Evolutionary conservation across 2,113 vertebrate species (phyloP).

Genomic region (Engraulis encrasicolus): DNA sequence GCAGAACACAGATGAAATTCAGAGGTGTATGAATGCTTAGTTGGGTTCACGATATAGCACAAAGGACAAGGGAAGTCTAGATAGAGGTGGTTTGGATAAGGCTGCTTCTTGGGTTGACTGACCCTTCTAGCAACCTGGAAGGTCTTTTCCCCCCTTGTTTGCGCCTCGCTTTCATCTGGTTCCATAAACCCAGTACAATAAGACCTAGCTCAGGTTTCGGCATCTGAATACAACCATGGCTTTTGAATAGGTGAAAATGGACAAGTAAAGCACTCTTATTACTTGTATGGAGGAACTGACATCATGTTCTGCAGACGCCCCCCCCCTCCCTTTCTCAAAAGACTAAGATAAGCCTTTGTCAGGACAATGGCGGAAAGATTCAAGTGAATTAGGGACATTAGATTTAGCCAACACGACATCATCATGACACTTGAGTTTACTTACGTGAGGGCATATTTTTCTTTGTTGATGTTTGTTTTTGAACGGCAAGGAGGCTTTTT

Average conservation of each 20-base stretch:
- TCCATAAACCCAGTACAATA: constrained; percentile 69
- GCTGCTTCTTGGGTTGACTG: background rate
- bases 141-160: constrained; percentile 38
- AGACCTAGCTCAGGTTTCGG: constrained; percentile 64
- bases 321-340: constrained; percentile 38
- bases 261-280: constrained; percentile 72
- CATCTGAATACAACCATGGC: constrained; percentile 65
- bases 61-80: background rate
- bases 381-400: constrained; percentile 4
- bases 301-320: constrained; percentile 59
- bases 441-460: background rate
- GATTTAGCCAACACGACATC: background rate
- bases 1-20: constrained; percentile 11
- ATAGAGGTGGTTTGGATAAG: background rate
- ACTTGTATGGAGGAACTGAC: constrained; percentile 71
- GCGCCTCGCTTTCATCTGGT: constrained; percentile 61
- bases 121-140: background rate
- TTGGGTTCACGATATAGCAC: background rate
- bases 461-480: background rate
- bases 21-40: background rate
- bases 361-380: constrained; percentile 28
- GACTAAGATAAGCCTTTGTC: constrained; percentile 25
- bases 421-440: constrained; percentile 7
- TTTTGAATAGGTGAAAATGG: constrained; percentile 67
- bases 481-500: background rate